Evolutionary conservation across 2,113 vertebrate species (phyloP), one percentile per base, ranked within the genome.

Genomic region (Thomomys bottae): DNA sequence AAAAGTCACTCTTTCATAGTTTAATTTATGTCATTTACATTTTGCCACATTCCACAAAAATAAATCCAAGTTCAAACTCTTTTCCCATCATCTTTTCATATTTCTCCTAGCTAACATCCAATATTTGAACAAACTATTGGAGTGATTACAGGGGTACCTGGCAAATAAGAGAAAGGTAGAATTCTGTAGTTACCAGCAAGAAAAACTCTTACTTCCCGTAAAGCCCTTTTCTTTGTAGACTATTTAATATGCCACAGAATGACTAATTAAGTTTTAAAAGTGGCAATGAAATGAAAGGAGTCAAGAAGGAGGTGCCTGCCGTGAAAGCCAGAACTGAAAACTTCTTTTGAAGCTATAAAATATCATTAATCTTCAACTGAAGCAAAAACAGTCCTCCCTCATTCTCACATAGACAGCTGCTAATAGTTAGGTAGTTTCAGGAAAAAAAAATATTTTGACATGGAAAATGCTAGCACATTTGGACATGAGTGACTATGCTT

Each of bases 261-360:
- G 82, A 94, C 86, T 94, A 92, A 95, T 94, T 96, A 92, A 45
- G n/a, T 91, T 96, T 73, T 40, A 85, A 94, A 95, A 91, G 86
- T 94, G 75, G 87, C 73, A 94, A 3, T 96, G 92, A 87, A 87
- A 92, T 97, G 96, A 95, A 92, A 95, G 92, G 95, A 95, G 93
- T 96, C 72, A 92, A 95, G 83, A 93, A 94, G 79, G 91, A 77
- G 85, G 87, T 95, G 70, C 94, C 66, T 94, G 72, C 85, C 91
- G 26, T 86, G 77, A 93, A 88, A 86, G 40, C 81, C 94, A 96
- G 88, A 95, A 93, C 40, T 90, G 85, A 95, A 83, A 94, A 6
- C 24, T 87, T 66, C 93, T 94, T 96, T 96, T 97, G 94, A 97
- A 97, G 81, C 63, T 94, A 71, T 78, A 94, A 96, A 87, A 94